Base-by-base conservation (phyloP, 1,140 invertebrate genomes). In the Neocloeon triangulifer region DNA sequence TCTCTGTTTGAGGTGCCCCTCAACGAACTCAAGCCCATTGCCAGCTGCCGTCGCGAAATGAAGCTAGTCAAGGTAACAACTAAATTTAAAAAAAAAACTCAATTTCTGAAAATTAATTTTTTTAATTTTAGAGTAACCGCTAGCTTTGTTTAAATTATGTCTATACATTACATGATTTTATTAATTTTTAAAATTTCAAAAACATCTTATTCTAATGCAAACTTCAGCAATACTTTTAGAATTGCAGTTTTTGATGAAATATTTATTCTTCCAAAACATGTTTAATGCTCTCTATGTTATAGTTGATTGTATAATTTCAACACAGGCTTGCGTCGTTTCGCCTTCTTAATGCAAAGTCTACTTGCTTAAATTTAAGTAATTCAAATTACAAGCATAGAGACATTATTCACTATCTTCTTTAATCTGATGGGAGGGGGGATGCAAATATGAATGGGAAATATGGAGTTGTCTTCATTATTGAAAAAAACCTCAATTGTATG, bases 1-100 rank as follows among this genome's bases (percentile, higher is more conserved):
- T 53, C 59, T 16, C 60, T 94, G 16, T 92, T 94, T 51, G 88
- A 94, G 47, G 70, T 91, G 13, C 66, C 66, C 37, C 59, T 80
- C 7, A 72, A 75, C 0, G 84, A 92, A 43, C 76, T 79, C 43
- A 76, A 73, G 43, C 64, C 71, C 33, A 53, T 91, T 1, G 73
- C 73, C 36, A 55, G 64, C 30, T 73, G 72, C 35, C 55, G 75
- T 19, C 73, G 68, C 34, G 84, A 92, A 50, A 48, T 92, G 5
- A 72, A 67, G 39, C 53, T 84, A 42, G 46, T 77, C 0, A 89
- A 82, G 49, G 61, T 61, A 37, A 14, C 8, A 2, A 20, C 5
- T n/a, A n/a, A n/a, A n/a, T n/a, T n/a, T n/a, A n/a, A n/a, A n/a
- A n/a, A n/a, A n/a, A 26, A 23, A 23, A 23, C 22, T 23, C 8